phyloP scores from a whole-genome alignment of 2,113 vertebrate species.

The Silurus asotus region DNA sequence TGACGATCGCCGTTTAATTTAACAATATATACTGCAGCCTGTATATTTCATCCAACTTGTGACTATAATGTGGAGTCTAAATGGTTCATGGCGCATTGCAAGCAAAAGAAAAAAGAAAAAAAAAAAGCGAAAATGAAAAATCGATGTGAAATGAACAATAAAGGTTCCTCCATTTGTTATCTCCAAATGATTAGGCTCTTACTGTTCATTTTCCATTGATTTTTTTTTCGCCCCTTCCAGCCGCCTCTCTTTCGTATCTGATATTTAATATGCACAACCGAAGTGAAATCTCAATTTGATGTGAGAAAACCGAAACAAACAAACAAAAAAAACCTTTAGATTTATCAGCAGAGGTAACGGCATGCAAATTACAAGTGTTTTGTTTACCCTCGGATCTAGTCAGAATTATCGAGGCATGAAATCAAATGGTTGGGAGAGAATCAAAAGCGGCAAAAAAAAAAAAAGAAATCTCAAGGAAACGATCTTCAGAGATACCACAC shows the following conservation, averaged over 20 bases:
- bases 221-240: not conserved
- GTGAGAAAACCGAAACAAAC: conserved; percentile 13
- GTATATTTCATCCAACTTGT: not conserved
- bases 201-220: conserved; percentile 26
- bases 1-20: conserved; percentile 12
- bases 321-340: not conserved
- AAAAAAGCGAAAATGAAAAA: not conserved
- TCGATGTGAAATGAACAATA: conserved; percentile 19
- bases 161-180: conserved; percentile 13
- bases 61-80: not conserved
- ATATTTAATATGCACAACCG: conserved; percentile 7
- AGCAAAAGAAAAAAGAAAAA: no score
- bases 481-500: conserved; percentile 10
- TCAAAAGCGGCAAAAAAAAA: conserved; percentile 7
- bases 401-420: conserved; percentile 32
- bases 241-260: not conserved
- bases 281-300: not conserved
- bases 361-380: conserved; percentile 32
- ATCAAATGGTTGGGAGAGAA: conserved; percentile 34
- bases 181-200: conserved; percentile 1
- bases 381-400: conserved; percentile 12
- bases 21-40: no score
- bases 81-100: not conserved
- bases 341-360: conserved; percentile 25
- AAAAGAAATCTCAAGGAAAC: not conserved